Evolutionary conservation across 1,140 invertebrate species (phyloP).

Genomic region (Ceratina japonica): DNA sequence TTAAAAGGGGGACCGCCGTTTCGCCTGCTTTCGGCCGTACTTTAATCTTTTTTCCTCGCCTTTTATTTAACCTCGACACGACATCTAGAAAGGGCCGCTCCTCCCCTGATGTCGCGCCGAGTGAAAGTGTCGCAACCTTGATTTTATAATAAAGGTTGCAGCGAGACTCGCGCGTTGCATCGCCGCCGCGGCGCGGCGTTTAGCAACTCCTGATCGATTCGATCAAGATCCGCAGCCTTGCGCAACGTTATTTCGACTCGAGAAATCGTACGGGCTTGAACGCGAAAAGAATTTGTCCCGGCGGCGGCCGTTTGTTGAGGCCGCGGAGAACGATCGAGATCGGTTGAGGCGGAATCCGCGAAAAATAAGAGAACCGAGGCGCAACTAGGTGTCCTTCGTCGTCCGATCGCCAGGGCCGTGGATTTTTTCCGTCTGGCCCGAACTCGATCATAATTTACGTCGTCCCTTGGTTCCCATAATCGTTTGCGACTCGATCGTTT

Average conservation of each 20-base stretch:
- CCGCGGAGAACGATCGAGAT: not conserved
- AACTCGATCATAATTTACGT: conserved; percentile 52
- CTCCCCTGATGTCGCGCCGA: conserved; percentile 51
- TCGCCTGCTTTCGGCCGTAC: too few relatives aligned
- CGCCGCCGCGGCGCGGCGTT: not conserved
- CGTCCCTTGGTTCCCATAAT: not conserved
- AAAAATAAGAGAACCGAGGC: conserved; percentile 6
- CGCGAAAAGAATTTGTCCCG: not conserved
- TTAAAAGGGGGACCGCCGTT: not conserved
- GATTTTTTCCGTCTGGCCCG: conserved; percentile 44
- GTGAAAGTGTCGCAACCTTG: conserved; percentile 73
- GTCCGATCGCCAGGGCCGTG: conserved; percentile 45
- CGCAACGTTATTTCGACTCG: not conserved
- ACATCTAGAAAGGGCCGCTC: conserved; percentile 43
- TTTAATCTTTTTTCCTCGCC: not conserved
- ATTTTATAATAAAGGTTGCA: conserved; percentile 73
- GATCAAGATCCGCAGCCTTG: not conserved
- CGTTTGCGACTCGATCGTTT: conserved; percentile 13
- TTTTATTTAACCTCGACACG: conserved; percentile 3
- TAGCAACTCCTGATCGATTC: not conserved
- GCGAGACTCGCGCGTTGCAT: conserved; percentile 1
- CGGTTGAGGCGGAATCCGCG: not conserved
- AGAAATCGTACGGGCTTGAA: not conserved
- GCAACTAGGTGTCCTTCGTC: conserved; percentile 43
- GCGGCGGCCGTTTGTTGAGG: not conserved